Percentiles rank a stretch among this genome's conserved stretches.
phyloP scores from a whole-genome alignment of 2,888 invertebrate species.

The Urechis unicinctus region DNA sequence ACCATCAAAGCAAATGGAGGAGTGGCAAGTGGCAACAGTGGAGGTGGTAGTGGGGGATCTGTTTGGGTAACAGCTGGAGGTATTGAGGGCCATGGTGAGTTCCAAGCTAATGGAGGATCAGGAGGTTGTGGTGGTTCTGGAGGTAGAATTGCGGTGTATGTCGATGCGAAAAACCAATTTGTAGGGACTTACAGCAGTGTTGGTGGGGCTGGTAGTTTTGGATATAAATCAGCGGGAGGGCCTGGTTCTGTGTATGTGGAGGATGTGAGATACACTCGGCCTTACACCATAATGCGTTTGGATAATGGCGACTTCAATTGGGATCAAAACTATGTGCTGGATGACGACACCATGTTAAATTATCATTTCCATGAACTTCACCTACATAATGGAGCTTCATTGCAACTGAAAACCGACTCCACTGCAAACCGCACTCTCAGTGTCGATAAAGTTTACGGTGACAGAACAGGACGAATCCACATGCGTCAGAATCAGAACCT shows the following conservation, averaged over 20 bases:
- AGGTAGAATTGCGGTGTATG: conserved; percentile 26
- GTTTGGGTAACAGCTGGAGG: conserved; percentile 20
- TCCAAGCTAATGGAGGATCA: conserved; percentile 24
- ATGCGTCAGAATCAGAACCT: conserved; percentile 21
- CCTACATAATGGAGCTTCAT: conserved; percentile 23
- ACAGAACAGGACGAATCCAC: conserved; percentile 27
- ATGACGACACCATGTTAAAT: conserved; percentile 18
- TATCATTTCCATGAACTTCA: conserved; percentile 30
- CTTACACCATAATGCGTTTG: conserved; percentile 24
- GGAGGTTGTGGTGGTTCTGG: conserved; percentile 30
- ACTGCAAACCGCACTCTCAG: conserved; percentile 12
- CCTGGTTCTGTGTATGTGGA: conserved; percentile 29
- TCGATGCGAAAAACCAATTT: conserved; percentile 23
- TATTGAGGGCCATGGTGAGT: conserved; percentile 28
- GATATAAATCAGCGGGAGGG: conserved; percentile 24
- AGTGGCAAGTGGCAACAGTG: conserved; percentile 23
- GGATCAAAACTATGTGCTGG: conserved; percentile 29
- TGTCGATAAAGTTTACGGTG: conserved; percentile 24
- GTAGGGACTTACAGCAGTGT: conserved; percentile 21
- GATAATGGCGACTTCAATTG: conserved; percentile 26
- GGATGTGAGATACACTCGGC: conserved; percentile 17
- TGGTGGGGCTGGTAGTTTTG: conserved; percentile 25
- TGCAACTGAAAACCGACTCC: conserved; percentile 22
- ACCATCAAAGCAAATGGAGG: conserved; percentile 16
- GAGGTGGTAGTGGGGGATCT: conserved; percentile 33